Evolutionary conservation across 2,888 invertebrate genomes (phyloP), one percentile per base, ranked within the genome.

Genomic region (Drosophila quinaria): DNA sequence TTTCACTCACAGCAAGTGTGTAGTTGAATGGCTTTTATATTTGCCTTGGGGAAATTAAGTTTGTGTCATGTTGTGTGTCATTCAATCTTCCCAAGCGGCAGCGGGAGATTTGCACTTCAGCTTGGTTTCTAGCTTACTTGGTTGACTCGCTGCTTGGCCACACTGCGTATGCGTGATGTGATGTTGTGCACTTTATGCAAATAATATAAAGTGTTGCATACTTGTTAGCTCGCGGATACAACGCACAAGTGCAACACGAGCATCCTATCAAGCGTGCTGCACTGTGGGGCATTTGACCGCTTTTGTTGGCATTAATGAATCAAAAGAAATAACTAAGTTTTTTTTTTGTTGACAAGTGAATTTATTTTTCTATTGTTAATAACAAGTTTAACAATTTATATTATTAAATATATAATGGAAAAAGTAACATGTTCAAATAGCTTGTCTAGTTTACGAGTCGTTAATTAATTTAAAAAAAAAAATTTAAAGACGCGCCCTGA

Each of bases 1-100:
- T 11, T 33, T 62, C 73, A 58, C 49, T 72, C 29, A 37, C 29
- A 29, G 59, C 39, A 15, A 52, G 52, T n/a, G 37, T 31, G 19
- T 33, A 10, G 2, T 37, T 39, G 56, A 49, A 60, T 29, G 56
- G 69, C 72, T 87, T 80, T 78, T 66, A 66, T 78, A 69, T 74
- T 70, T 83, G 74, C 81, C 85, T 84, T 89, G 75, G 85, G 89
- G 89, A 86, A 86, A 89, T 86, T 89, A 87, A 87, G 89, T 81
- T 85, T 79, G 85, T 87, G 85, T 89, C 85, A 85, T 89, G 85
- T 89, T 81, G 70, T 74, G 74, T 72, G 89, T 81, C 89, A 84
- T 75, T 56, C 76, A 63, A 72, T 70, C 66, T 55, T 64, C 78
- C 78, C 49, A 41, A 63, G 62, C 59, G 58, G 10, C 46, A 58